A percentile compares a stretch with the other conserved stretches of the same genome.
These are phyloP conservation scores for Gonioctena quinquepunctata DNA, from an alignment of 1,140 invertebrate genomes.

Conservation along the genomic window DNA sequence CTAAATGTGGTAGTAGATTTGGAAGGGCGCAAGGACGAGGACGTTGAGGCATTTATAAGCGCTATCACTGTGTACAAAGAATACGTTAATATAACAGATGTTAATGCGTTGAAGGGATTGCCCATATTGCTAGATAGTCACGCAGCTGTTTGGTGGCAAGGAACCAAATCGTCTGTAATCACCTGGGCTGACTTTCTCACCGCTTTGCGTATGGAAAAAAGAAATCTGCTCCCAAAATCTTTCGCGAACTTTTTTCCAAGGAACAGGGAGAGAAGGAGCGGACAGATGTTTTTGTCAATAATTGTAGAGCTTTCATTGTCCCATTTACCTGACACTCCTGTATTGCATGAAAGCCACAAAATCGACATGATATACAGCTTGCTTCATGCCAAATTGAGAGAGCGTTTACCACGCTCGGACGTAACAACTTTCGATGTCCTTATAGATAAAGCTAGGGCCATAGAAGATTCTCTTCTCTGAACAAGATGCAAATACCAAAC, in stretches of 20 bases:
- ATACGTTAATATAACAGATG: constrained; percentile 8
- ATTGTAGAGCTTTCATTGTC: too few species aligned
- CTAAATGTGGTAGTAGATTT: neutral
- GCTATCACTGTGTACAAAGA: constrained; percentile 10
- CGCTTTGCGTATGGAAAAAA: constrained; percentile 9
- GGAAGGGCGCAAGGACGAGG: neutral
- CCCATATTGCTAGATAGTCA: constrained; percentile 6
- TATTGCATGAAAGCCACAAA: neutral
- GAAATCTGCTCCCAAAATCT: constrained; percentile 5
- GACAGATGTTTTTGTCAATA: too few species aligned
- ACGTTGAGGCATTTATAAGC: constrained; percentile 14
- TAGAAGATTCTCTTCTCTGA: too few species aligned
- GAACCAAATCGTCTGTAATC: constrained; percentile 9
- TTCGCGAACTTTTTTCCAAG: constrained; percentile 6
- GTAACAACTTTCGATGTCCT: too few species aligned
- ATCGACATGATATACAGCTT: constrained; percentile 13
- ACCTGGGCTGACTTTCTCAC: too few species aligned
- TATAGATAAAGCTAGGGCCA: too few species aligned
- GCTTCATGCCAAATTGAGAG: neutral
- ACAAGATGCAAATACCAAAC: too few species aligned
- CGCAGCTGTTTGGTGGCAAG: constrained; percentile 22
- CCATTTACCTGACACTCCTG: constrained; percentile 1
- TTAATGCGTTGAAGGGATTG: constrained; percentile 10
- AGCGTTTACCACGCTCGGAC: neutral
- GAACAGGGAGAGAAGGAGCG: too few species aligned